Evolutionary conservation across 2,797 vertebrate genomes (phyloP).

Genomic region (Hirundo rustica): DNA sequence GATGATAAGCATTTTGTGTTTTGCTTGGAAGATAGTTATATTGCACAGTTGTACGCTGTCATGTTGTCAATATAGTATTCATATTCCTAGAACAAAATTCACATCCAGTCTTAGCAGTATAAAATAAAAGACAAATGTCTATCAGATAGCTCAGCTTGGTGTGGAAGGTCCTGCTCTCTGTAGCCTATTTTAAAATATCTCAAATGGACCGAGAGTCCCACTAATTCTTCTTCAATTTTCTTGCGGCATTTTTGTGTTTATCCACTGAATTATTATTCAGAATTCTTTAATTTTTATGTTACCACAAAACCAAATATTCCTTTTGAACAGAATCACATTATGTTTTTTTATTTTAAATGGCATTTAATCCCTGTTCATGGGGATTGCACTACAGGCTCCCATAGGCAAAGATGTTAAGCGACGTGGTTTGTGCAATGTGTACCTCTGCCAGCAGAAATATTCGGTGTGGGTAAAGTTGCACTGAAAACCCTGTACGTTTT

Average conservation of each 20-base stretch:
- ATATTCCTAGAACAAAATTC: not conserved
- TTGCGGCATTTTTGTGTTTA: not conserved
- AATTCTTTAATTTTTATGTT: not conserved
- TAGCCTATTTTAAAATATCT: not conserved
- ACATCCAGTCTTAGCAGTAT: not conserved
- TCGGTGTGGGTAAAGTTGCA: not conserved
- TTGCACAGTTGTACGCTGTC: not conserved
- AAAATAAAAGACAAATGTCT: not conserved
- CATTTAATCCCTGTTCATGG: not conserved
- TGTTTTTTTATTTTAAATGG: not conserved
- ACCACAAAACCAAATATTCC: not conserved
- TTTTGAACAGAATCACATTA: not conserved
- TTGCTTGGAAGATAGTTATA: not conserved
- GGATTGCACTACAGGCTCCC: not conserved
- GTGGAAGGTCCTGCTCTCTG: not conserved
- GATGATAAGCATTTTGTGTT: not conserved
- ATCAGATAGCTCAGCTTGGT: not conserved
- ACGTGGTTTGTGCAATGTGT: fast-evolving
- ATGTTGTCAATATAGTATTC: not conserved
- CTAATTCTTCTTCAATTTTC: not conserved
- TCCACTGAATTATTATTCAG: not conserved
- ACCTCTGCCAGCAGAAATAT: not conserved
- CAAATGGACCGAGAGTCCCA: too few species aligned
- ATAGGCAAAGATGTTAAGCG: not conserved
- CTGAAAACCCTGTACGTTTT: not conserved